Conservation (phyloP, 2,888 invertebrate genomes). For the Yponomeuta cagnagella region DNA sequence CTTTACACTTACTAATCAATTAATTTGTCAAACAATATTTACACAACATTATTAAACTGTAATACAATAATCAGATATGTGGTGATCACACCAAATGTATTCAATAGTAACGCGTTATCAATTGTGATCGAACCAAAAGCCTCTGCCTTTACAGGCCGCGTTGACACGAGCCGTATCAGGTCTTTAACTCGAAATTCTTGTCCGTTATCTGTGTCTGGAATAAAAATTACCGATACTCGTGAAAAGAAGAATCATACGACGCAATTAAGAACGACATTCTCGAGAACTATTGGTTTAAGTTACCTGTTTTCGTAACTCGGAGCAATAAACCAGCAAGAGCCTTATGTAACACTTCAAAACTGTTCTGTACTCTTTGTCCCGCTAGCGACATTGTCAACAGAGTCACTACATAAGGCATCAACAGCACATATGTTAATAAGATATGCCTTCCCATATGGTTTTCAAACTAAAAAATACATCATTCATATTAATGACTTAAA, state of each 20-base stretch:
- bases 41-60: neutral
- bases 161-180: neutral
- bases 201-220: neutral
- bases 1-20: no score
- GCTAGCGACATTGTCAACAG: neutral
- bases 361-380: neutral
- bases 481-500: no score
- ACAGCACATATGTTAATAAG: neutral
- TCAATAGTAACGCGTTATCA: neutral
- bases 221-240: neutral
- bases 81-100: neutral
- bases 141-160: neutral
- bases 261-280: no score
- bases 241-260: no score
- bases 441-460: no score
- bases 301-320: neutral
- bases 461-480: no score
- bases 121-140: neutral
- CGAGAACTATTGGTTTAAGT: no score
- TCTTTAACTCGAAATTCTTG: neutral
- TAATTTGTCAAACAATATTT: neutral
- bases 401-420: neutral
- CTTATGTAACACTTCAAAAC: neutral
- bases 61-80: neutral
- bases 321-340: neutral